A percentile compares a stretch with the other conserved stretches of the same genome.
These are phyloP conservation scores for Drepana arcuata DNA, from an alignment of 1,140 invertebrate genomes.

Conservation along the genomic window DNA sequence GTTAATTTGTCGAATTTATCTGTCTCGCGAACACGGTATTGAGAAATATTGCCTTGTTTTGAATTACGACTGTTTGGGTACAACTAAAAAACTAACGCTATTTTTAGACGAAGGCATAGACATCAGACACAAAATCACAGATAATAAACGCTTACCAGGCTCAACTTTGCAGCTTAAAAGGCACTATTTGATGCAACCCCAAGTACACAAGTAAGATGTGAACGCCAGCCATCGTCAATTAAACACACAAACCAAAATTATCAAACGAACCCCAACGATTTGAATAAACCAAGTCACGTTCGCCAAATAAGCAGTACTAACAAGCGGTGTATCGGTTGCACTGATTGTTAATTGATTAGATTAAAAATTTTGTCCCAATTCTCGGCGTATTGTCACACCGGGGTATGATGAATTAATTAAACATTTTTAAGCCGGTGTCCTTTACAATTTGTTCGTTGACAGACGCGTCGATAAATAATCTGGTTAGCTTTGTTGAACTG, in stretches of 20 bases:
- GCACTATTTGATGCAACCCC: no score
- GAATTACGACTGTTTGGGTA: no score
- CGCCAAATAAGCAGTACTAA: conserved; percentile 64
- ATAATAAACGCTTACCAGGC: no score
- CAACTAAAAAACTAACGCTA: no score
- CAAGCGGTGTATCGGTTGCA: conserved; percentile 68
- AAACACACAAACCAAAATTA: conserved; percentile 43
- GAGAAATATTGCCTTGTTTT: conserved; percentile 64
- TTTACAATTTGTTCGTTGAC: conserved; percentile 58
- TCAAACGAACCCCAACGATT: conserved; percentile 52
- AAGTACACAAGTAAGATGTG: no score
- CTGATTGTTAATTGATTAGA: conserved; percentile 72
- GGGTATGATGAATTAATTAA: conserved; percentile 47
- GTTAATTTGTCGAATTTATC: conserved; percentile 69
- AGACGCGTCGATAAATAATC: conserved; percentile 24
- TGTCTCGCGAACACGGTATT: conserved; percentile 52
- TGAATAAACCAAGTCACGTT: conserved; percentile 64
- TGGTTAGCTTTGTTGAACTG: conserved; percentile 8
- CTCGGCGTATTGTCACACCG: conserved; percentile 45
- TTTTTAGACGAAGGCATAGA: no score
- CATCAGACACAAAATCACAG: no score
- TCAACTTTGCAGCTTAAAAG: no score
- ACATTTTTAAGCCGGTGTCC: conserved; percentile 48
- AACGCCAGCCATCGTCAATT: conserved; percentile 37
- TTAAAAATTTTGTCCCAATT: conserved; percentile 67